Evolutionary conservation across 2,888 invertebrate species (phyloP), one percentile per base, ranked within the genome.

Genomic region (Drosophila neoperkinsi): DNA sequence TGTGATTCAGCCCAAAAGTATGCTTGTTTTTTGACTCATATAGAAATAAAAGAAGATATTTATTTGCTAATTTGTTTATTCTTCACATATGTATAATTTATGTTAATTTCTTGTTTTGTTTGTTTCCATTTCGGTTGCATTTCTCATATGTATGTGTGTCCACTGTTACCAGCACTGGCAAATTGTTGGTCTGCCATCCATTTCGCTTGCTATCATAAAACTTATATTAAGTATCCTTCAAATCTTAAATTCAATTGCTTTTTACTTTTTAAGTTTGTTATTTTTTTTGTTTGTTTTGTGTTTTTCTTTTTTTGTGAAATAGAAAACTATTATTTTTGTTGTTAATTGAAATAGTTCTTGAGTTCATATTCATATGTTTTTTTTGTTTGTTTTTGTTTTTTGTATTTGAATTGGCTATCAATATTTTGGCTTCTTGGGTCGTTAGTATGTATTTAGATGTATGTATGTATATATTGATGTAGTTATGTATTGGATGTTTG

Each of bases 51-150:
- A 34, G 16, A 9, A 4, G 28, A 34, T 9, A 30, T 58, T 51
- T 79, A 80, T 88, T 85, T 77, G 71, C 85, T 85, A 88, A 80
- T 77, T 81, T 75, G 69, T 85, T 85, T 85, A 85, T 85, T 80
- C 52, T 85, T 79, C 86, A 85, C 84, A 85, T 83, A 85, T 83
- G 88, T 85, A 85, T 85, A 85, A 86, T 85, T 88, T 71, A 85
- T 82, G 53, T 85, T 81, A 57, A 71, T 77, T 78, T 81, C 53
- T 56, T 73, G 51, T 67, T 70, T 79, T 60, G 43, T 60, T 66
- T 79, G 70, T 28, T 57, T n/a, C 30, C 66, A 66, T 25, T 61
- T 25, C 58, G 60, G 59, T 82, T 78, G 79, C 85, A 74, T 64
- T 69, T 73, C 49, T 81, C 81, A 82, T 85, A 85, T 84, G 88